Conservation (phyloP, 2,888 invertebrate genomes). For the Frankliniella fusca region DNA sequence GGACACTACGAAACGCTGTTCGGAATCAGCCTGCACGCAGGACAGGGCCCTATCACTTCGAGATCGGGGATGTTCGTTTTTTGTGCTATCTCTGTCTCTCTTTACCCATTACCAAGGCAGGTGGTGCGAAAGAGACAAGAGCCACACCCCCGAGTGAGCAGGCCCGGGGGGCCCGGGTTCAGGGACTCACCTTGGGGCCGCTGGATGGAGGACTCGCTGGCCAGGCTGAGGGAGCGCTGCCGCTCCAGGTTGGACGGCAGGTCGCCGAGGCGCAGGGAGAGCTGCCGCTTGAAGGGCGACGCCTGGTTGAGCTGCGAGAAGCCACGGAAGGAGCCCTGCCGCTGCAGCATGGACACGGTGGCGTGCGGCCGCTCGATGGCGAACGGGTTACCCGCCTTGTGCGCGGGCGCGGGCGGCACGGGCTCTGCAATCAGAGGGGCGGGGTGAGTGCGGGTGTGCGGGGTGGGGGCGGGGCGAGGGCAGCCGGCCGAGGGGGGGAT, state of each 20-base stretch:
- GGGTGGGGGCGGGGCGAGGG: too few species aligned
- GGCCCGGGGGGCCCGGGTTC: conserved; percentile 39
- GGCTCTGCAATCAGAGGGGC: conserved; percentile 44
- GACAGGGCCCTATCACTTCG: too few species aligned
- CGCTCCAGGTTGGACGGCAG: conserved; percentile 92
- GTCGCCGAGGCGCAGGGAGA: conserved; percentile 91
- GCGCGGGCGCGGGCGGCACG: conserved; percentile 49
- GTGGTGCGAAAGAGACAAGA: too few species aligned
- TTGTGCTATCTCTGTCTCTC: too few species aligned
- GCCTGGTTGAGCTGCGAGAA: conserved; percentile 76
- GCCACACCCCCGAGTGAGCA: too few species aligned
- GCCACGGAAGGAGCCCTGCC: conserved; percentile 92
- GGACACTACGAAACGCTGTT: too few species aligned
- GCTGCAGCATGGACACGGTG: conserved; percentile 86
- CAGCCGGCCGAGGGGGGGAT: too few species aligned
- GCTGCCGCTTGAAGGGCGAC: conserved; percentile 92
- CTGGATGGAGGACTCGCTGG: conserved; percentile 2
- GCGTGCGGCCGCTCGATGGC: conserved; percentile 95
- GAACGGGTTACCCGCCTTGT: conserved; percentile 72
- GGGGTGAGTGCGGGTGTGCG: too few species aligned
- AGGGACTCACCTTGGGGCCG: conserved; percentile 47
- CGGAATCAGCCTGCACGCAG: too few species aligned
- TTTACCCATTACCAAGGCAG: too few species aligned
- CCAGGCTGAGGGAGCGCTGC: conserved; percentile 50
- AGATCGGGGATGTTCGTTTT: too few species aligned